Base-by-base conservation (phyloP, 2,888 invertebrate genomes). In the Pollenia griseotomentosa region DNA sequence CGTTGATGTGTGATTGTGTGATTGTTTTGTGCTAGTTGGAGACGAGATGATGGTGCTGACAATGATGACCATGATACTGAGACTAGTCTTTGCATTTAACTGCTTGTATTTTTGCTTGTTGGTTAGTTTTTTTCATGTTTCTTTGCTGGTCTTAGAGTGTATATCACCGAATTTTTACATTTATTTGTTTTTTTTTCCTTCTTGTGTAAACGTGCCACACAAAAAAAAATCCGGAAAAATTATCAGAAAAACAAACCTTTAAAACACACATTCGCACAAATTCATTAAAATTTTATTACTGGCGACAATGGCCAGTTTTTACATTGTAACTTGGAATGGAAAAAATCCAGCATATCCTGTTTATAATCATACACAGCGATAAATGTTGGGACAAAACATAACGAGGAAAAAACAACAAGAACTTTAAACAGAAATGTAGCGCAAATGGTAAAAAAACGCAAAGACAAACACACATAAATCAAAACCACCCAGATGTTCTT, bases 261-360 rank as follows among this genome's bases (percentile, higher is more conserved):
- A 46, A 42, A 70, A 75, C 78, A 79, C 23, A 55, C 44, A 65
- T 65, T 33, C 55, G 83, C 55, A 57, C 42, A 70, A 87, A 87
- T 84, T 87, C 84, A 84, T 84, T 84, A 84, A 87, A 87, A 87
- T 74, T 84, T 84, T 87, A 84, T 84, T 78, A 74, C 65, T 87
- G 87, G 87, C 87, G 87, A 82, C 87, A 84, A 87, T 84, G 81
- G 73, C 63, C 61, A 82, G 73, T 70, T 78, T 61, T 84, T 78
- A 84, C 80, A 79, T 70, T 82, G 84, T 84, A 82, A 84, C 57
- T 19, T 66, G 53, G 53, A 70, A 77, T 59, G 59, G 66, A 59
- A 70, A 65, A 77, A 73, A 48, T 87, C 77, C 73, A 63, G 84
- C 87, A 84, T 87, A 87, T 87, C 87, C 87, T 87, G 87, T 82